A percentile compares a stretch with the other conserved stretches of the same genome.
Conservation (phyloP, 1,140 invertebrate genomes). For the Sycobia sp. region DNA sequence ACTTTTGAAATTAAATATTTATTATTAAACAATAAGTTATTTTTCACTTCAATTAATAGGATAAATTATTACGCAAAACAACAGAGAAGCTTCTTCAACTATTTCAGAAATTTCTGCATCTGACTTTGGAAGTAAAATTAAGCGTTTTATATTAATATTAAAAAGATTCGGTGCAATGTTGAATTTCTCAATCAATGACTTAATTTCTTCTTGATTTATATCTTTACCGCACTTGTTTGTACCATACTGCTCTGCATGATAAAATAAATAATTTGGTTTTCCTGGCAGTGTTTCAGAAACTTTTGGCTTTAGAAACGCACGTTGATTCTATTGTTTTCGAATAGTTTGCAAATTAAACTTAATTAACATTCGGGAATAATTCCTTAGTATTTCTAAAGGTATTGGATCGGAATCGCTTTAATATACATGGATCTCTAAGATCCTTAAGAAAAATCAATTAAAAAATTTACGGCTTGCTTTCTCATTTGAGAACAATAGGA, state of each 20-base stretch:
- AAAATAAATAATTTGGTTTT: slow-evolving; percentile 33
- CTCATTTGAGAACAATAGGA: slow-evolving; percentile 30
- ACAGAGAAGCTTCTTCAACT: too few species aligned
- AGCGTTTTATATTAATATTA: not conserved
- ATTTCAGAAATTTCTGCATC: too few species aligned
- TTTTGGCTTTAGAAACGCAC: slow-evolving; percentile 32
- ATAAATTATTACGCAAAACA: too few species aligned
- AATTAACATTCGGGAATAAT: slow-evolving; percentile 32
- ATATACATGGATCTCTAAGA: slow-evolving; percentile 19
- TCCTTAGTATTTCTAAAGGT: slow-evolving; percentile 28
- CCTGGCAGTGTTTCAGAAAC: slow-evolving; percentile 8
- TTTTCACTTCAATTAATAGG: too few species aligned
- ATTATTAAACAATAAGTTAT: too few species aligned
- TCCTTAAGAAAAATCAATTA: slow-evolving; percentile 35
- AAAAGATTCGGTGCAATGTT: not conserved
- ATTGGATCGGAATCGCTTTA: slow-evolving; percentile 25
- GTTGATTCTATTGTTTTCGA: slow-evolving; percentile 27
- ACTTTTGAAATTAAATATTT: too few species aligned
- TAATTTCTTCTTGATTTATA: not conserved
- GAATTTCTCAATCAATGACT: not conserved
- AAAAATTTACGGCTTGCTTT: slow-evolving; percentile 18
- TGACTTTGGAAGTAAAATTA: not conserved
- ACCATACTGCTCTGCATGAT: slow-evolving; percentile 18
- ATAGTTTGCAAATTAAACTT: slow-evolving; percentile 18
- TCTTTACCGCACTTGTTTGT: slow-evolving; percentile 4